Base-by-base conservation (phyloP, 2,797 vertebrate species). In the Cephalopachus bancanus region DNA sequence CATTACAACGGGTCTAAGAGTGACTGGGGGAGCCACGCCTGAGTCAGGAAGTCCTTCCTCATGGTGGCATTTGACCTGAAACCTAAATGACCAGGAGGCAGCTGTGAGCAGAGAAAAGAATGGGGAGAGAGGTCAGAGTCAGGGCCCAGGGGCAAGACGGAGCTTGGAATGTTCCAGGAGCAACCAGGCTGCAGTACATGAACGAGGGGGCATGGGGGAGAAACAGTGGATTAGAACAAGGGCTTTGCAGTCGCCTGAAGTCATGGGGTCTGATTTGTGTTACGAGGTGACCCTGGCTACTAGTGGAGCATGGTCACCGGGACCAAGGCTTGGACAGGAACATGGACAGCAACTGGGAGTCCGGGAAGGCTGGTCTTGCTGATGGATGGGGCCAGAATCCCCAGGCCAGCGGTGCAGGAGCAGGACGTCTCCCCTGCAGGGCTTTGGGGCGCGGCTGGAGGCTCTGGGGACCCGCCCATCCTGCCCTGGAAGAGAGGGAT, bases 121-220 rank as follows among this genome's bases (percentile, higher is more conserved):
- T 9, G 1, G 24, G 80, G 65, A 26, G 17, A 84, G 92, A 93
- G 83, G 93, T 92, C 91, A 89, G 30, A 7, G 85, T 30, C 67
- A 3, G 28, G 2, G 51, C 49, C 75, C 88, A 33, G 62, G 88
- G 71, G 76, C 69, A 65, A 37, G 65, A 19, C 1, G 7, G 59
- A 57, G 20, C 12, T 9, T 59, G 26, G 44, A 37, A 10, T 0
- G 10, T 30, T 80, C 67, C 74, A 22, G 37, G 53, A 72, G 79
- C 79, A 30, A 10, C 51, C 1, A 16, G 28, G 19, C 37, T 17
- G 20, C 33, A 22, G 16, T 6, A 9, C 2, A 3, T 5, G 60
- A 67, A 15, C 30, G 1, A 55, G 10, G 16, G 1, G 30, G 10
- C 1, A 2, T 7, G 1, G 7, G 44, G 65, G 4, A 5, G 15